Percentiles rank a stretch among this genome's conserved stretches.
Conservation (phyloP, 2,888 invertebrate genomes). For the Chouioia cunea region DNA sequence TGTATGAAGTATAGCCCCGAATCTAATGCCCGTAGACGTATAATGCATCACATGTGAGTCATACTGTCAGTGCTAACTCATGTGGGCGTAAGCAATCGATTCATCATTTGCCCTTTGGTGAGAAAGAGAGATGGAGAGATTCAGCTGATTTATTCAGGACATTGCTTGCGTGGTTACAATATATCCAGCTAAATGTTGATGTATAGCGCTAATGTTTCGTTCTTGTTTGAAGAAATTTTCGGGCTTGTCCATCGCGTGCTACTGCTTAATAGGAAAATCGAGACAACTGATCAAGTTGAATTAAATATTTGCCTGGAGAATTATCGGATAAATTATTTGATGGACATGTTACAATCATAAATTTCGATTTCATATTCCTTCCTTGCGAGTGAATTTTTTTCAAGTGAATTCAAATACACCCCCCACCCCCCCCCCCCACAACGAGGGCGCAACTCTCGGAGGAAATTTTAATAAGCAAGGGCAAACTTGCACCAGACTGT, state of each 20-base stretch:
- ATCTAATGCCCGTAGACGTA: conserved; percentile 46
- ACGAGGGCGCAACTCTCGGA: not conserved
- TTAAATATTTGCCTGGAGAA: too few species aligned
- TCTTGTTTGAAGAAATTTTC: conserved; percentile 7
- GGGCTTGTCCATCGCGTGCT: not conserved
- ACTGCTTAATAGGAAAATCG: not conserved
- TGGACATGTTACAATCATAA: too few species aligned
- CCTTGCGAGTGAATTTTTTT: too few species aligned
- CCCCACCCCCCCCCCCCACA: too few species aligned
- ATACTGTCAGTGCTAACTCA: not conserved
- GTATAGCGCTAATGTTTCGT: conserved; percentile 1
- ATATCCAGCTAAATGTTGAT: not conserved
- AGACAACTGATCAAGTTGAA: too few species aligned
- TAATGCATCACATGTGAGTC: conserved; percentile 44
- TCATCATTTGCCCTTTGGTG: conserved; percentile 50
- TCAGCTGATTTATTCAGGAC: conserved; percentile 36
- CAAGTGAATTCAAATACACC: too few species aligned
- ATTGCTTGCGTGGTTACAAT: conserved; percentile 8
- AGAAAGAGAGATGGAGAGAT: not conserved
- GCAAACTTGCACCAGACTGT: not conserved
- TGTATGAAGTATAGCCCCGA: conserved; percentile 34
- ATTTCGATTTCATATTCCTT: too few species aligned
- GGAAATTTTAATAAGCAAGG: conserved; percentile 29
- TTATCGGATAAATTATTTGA: too few species aligned
- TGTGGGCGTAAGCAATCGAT: conserved; percentile 48